Evolutionary conservation across 2,113 vertebrate species (phyloP), one percentile per base, ranked within the genome.

Genomic region (Galbula dea): DNA sequence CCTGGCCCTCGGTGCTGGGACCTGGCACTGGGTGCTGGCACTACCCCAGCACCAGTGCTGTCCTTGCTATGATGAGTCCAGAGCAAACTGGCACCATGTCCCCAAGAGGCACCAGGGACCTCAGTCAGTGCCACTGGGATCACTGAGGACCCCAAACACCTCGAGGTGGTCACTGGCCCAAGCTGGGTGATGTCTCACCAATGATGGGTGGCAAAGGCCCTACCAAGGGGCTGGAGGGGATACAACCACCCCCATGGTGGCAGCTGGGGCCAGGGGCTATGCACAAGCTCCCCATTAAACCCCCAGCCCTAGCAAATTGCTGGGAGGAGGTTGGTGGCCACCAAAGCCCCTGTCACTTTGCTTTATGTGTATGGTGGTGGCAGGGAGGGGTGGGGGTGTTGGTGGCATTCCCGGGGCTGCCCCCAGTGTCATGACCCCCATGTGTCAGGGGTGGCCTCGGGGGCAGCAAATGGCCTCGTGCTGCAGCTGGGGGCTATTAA

Each of bases 241-340:
- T 62, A 59, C 61, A 24, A 18, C 17, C 21, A 20, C 29, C 32
- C 30, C 49, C n/a, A n/a, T n/a, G 41, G 11, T 4, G 14, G 39
- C n/a, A 55, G n/a, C n/a, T 1, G 3, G 27, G 13, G 43, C 32
- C 19, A 29, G 51, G 54, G 52, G 54, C 11, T 15, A 26, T 24
- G 27, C 26, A 11, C 52, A 54, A 14, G n/a, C n/a, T n/a, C n/a
- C n/a, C n/a, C n/a, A n/a, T n/a, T n/a, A n/a, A n/a, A n/a, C n/a
- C n/a, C n/a, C n/a, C n/a, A n/a, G n/a, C n/a, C n/a, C n/a, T n/a
- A 94, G 96, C 96, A 97, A 97, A 97, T 97, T 97, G 97, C 96
- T 41, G 95, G 94, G 97, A 95, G 96, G 96, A 94, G 94, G 96
- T 90, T 96, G 96, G 91, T 94, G 34, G 30, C 95, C 95, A 95